A percentile compares a stretch with the other conserved stretches of the same genome.
Evolutionary conservation across 2,888 invertebrate species (phyloP).

Genomic region (Ophonus ardosiacus): DNA sequence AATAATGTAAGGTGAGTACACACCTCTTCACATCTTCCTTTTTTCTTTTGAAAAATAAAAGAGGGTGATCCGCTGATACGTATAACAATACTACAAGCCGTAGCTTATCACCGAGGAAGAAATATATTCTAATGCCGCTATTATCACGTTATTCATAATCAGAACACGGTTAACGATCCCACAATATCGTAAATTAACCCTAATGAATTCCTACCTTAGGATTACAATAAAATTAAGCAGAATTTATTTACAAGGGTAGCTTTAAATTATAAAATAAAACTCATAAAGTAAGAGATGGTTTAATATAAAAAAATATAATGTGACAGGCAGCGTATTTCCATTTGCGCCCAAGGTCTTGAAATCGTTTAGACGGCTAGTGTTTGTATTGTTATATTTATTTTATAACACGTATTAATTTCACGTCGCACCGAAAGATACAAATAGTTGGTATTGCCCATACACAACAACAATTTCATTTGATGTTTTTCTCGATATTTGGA

Average conservation of each 20-base stretch:
- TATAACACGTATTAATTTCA: too few relatives aligned
- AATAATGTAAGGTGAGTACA: slow-evolving; percentile 32
- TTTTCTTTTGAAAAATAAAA: slow-evolving; percentile 37
- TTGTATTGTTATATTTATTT: too few relatives aligned
- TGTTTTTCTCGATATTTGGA: too few relatives aligned
- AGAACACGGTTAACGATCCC: slow-evolving; percentile 1
- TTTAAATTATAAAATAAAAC: not conserved
- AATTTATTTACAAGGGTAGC: not conserved
- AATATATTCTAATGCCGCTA: slow-evolving; percentile 26
- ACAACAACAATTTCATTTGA: too few relatives aligned
- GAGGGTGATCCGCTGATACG: slow-evolving; percentile 36
- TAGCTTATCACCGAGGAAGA: slow-evolving; percentile 25
- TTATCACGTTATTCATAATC: slow-evolving; percentile 48
- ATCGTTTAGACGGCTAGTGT: too few relatives aligned
- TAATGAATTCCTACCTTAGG: slow-evolving; percentile 9
- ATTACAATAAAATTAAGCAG: not conserved
- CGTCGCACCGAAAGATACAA: too few relatives aligned
- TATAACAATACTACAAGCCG: slow-evolving; percentile 10
- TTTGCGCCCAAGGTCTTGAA: too few relatives aligned
- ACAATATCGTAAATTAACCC: slow-evolving; percentile 26
- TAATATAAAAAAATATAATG: not conserved
- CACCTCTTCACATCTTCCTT: slow-evolving; percentile 27
- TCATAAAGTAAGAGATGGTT: not conserved
- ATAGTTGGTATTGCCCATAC: too few relatives aligned
- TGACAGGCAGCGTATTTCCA: not conserved